phyloP scores from a whole-genome alignment of 2,113 vertebrate species.

The Triplophysa tibetana region DNA sequence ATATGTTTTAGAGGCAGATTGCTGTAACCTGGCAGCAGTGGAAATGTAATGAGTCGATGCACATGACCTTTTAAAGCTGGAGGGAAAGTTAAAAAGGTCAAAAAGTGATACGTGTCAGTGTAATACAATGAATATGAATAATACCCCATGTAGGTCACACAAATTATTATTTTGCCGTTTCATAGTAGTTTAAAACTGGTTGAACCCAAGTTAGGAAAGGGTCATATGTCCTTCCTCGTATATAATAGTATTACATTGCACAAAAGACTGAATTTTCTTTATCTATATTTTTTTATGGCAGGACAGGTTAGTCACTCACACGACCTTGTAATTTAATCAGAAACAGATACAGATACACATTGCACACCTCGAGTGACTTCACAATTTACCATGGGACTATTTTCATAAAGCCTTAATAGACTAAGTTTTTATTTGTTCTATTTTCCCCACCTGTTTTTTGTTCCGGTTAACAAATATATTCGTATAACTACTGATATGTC shows the following conservation, averaged over 20 bases:
- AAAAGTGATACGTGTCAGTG: slow-evolving; percentile 6
- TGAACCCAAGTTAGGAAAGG: slow-evolving; percentile 49
- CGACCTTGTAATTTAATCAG: no score
- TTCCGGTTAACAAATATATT: no score
- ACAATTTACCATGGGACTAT: no score
- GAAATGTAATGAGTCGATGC: not conserved
- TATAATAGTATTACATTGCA: slow-evolving; percentile 17
- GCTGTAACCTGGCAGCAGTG: slow-evolving; percentile 6
- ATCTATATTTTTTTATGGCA: not conserved
- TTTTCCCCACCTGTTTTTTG: no score
- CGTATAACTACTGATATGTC: no score
- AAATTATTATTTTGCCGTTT: slow-evolving; percentile 52
- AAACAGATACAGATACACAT: no score
- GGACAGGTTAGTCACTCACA: not conserved
- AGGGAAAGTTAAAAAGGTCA: slow-evolving; percentile 39
- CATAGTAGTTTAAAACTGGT: slow-evolving; percentile 19
- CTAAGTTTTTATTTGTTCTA: no score
- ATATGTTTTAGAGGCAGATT: slow-evolving; percentile 21
- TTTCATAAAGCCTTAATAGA: no score
- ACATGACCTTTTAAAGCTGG: slow-evolving; percentile 47
- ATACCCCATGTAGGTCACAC: slow-evolving; percentile 52
- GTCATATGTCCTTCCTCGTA: slow-evolving; percentile 38
- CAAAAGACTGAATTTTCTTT: slow-evolving; percentile 8
- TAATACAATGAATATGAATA: slow-evolving; percentile 48
- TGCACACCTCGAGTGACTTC: not conserved